Percentiles rank a stretch among this genome's conserved stretches.
These are phyloP conservation scores for Pseudobourletiella spinata DNA, from an alignment of 1,140 invertebrate species.

Conservation along the genomic window DNA sequence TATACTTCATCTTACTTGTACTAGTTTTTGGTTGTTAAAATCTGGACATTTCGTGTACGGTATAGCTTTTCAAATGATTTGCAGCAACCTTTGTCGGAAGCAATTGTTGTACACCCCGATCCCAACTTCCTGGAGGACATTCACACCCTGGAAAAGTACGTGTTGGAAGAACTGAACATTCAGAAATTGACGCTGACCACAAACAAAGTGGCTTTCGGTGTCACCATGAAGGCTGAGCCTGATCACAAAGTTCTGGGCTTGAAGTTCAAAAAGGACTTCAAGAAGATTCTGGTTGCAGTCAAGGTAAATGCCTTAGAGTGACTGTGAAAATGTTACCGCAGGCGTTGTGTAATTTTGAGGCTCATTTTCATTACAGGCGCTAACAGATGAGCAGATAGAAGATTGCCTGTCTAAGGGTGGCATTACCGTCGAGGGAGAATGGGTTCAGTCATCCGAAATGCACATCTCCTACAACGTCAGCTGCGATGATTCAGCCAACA, in stretches of 20 bases:
- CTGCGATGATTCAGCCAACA: slow-evolving; percentile 50
- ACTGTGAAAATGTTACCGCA: too few species aligned
- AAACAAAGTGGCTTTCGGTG: slow-evolving; percentile 89
- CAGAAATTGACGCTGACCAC: slow-evolving; percentile 74
- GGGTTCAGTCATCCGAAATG: slow-evolving; percentile 69
- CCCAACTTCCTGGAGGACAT: slow-evolving; percentile 69
- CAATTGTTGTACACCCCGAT: slow-evolving; percentile 89
- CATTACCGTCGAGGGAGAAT: slow-evolving; percentile 64
- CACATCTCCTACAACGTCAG: slow-evolving; percentile 72
- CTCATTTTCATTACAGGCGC: slow-evolving; percentile 39
- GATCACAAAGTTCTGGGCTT: slow-evolving; percentile 80
- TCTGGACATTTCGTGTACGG: too few species aligned
- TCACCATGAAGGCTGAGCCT: slow-evolving; percentile 85
- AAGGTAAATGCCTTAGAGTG: slow-evolving; percentile 49
- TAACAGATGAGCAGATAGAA: slow-evolving; percentile 72
- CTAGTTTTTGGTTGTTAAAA: too few species aligned
- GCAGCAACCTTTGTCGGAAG: slow-evolving; percentile 83
- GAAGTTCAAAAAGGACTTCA: slow-evolving; percentile 81
- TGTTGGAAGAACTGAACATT: slow-evolving; percentile 91
- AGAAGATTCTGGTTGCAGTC: slow-evolving; percentile 71
- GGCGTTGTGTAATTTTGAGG: too few species aligned
- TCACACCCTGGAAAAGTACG: slow-evolving; percentile 69
- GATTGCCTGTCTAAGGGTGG: slow-evolving; percentile 61
- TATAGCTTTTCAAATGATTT: too few species aligned
- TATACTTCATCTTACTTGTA: slow-evolving; percentile 31